Base-by-base conservation (phyloP, 2,888 invertebrate genomes). In the Euphydryas editha region DNA sequence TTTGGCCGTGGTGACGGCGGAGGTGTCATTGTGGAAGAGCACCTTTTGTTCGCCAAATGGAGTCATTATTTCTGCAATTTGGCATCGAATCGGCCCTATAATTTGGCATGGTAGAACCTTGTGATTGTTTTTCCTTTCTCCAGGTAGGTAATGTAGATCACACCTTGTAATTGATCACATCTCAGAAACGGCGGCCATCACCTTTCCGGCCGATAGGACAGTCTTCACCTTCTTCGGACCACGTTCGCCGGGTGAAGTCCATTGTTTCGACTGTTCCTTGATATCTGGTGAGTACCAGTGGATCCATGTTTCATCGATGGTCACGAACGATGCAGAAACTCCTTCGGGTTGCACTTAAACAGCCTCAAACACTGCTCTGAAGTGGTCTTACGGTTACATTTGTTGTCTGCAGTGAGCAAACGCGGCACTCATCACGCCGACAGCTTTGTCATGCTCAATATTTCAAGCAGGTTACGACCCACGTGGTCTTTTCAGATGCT, bases 391-490 rank as follows among this genome's bases (percentile, higher is more conserved):
- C 77, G 71, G 69, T 59, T 73, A 69, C 55, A 64, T 44, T 69
- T 67, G 36, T 61, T 61, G 71, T 77, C 75, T 69, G 72, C 69
- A 67, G 75, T 77, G 72, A 76, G 76, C 69, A 80, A 77, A 72
- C 76, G 79, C 72, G 79, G 79, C 77, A 81, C 77, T 78, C 78
- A 81, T 75, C 79, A 61, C 57, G 76, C 78, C 59, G 75, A 78
- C 46, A 80, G 70, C 75, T 81, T 80, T 75, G 65, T 78, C 77
- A 80, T 76, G 64, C 71, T 73, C 55, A 67, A 62, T n/a, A 46
- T 47, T 56, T 56, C 44, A 44, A 30, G 58, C n/a, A n/a, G 42
- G n/a, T 4, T 44, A 44, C n/a, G 42, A 44, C 42, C n/a, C n/a
- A 44, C n/a, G n/a, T 3, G n/a, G 6, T n/a, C 6, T n/a, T 44